Conservation (phyloP, 2,113 vertebrate species). For the Megaleporinus macrocephalus region DNA sequence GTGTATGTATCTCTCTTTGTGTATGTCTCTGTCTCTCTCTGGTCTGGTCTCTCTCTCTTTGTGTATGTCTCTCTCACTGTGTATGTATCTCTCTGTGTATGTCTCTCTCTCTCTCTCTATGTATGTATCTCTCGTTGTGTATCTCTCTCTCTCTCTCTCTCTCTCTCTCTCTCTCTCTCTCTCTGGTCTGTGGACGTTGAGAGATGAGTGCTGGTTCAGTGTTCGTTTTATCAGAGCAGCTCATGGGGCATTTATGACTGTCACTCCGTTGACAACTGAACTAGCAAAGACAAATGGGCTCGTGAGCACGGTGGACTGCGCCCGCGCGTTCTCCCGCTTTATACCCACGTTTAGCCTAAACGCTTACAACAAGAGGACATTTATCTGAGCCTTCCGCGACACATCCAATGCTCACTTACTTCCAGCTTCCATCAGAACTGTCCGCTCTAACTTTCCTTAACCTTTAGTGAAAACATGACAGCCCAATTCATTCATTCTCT, state of each 20-base stretch:
- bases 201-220: slow-evolving; percentile 45
- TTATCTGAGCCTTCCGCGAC: neutral
- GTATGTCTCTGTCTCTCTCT: too few relatives aligned
- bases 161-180: slow-evolving; percentile 1
- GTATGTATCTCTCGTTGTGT: neutral
- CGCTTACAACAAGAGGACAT: slow-evolving; percentile 16
- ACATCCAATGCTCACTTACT: neutral
- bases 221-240: slow-evolving; percentile 44
- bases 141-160: neutral
- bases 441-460: slow-evolving; percentile 18
- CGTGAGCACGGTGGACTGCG: slow-evolving; percentile 12
- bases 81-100: too few relatives aligned
- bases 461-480: slow-evolving; percentile 31
- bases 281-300: slow-evolving; percentile 51
- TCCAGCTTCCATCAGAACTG: slow-evolving; percentile 13
- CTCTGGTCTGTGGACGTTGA: slow-evolving; percentile 2
- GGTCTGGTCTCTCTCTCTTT: neutral
- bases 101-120: neutral
- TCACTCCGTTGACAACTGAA: slow-evolving; percentile 54
- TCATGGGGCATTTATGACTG: slow-evolving; percentile 53
- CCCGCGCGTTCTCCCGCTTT: slow-evolving; percentile 7
- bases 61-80: neutral
- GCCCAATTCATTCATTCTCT: slow-evolving; percentile 4
- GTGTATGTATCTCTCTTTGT: too few relatives aligned
- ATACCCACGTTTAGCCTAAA: slow-evolving; percentile 22